Conservation (phyloP, 2,888 invertebrate species). For the Phalera bucephala region DNA sequence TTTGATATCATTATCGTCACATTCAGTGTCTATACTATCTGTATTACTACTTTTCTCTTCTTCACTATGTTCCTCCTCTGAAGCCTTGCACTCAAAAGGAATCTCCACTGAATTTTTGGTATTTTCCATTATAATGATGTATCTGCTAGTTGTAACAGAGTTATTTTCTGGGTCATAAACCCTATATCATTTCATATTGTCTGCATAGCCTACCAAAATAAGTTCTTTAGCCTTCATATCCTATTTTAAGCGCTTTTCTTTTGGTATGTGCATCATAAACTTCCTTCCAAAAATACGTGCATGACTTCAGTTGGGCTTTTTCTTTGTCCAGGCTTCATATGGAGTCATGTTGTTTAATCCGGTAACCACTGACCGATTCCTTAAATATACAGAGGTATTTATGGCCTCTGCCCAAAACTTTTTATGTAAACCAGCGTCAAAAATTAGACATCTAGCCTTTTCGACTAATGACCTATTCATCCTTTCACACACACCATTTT, state of each 20-base stretch:
- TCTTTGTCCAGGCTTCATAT: slow-evolving; percentile 1
- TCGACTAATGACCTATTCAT: slow-evolving; percentile 12
- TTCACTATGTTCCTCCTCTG: neutral
- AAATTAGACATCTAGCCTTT: slow-evolving; percentile 10
- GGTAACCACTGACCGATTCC: slow-evolving; percentile 1
- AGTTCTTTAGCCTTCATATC: too few species aligned
- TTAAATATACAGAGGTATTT: slow-evolving; percentile 8
- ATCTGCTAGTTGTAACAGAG: slow-evolving; percentile 8
- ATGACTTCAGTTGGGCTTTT: slow-evolving; percentile 4
- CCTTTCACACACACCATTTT: slow-evolving; percentile 37
- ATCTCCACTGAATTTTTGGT: neutral
- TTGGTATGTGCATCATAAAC: slow-evolving; percentile 4
- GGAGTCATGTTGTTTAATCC: slow-evolving; percentile 2
- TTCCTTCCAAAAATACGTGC: slow-evolving; percentile 5
- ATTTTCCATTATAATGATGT: slow-evolving; percentile 8
- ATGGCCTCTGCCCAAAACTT: slow-evolving; percentile 15
- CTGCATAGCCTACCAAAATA: slow-evolving; percentile 6
- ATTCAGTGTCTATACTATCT: neutral
- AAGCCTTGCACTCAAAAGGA: slow-evolving; percentile 1
- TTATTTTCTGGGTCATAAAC: slow-evolving; percentile 5
- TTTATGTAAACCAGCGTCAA: slow-evolving; percentile 6
- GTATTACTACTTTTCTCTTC: too few species aligned
- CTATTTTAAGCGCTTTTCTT: too few species aligned
- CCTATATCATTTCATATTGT: slow-evolving; percentile 6
- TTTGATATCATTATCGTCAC: neutral